Evolutionary conservation across 1,140 invertebrate genomes (phyloP), one percentile per base, ranked within the genome.

Genomic region (Copidosoma floridanum): DNA sequence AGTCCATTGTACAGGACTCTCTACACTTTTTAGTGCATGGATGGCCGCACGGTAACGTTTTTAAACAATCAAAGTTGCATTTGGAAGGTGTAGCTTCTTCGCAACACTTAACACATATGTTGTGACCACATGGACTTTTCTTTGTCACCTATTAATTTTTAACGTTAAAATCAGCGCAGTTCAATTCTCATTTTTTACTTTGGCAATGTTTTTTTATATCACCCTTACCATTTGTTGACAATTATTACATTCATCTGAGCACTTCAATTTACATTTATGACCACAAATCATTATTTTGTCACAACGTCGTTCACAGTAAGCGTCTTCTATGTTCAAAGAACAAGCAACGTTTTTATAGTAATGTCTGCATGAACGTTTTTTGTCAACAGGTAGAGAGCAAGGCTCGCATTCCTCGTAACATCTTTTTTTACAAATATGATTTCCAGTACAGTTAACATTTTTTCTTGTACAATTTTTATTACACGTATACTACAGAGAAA

Each of bases 71-170:
- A 26, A 16, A 12, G 7, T 0, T 3, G 29, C 52, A 54, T 41
- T 41, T 41, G 0, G 12, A 26, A 23, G 37, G 12, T 27, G n/a
- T 43, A 2, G 52, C 52, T 26, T 54, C 52, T 41, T 41, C 38
- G 16, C 35, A 27, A 26, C 52, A 54, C 20, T 41, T 54, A 12
- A 54, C 40, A 21, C 23, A 14, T 11, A 56, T 20, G 7, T 29
- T n/a, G n/a, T 56, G 53, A 14, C 53, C 53, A 40, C 53, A 55
- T n/a, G n/a, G n/a, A 21, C 14, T 32, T n/a, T 46, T 14, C 14
- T 56, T 56, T 14, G 14, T 12, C 3, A 56, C 53, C 40, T 56
- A 14, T 18, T 12, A 56, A 43, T n/a, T n/a, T n/a, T 27, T 27
- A 43, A 54, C 3, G 12, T 43, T 29, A 40, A n/a, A 24, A 27